Percentiles rank a stretch among this genome's conserved stretches.
Conservation (phyloP, 1,140 invertebrate genomes). For the Aricia agestis region DNA sequence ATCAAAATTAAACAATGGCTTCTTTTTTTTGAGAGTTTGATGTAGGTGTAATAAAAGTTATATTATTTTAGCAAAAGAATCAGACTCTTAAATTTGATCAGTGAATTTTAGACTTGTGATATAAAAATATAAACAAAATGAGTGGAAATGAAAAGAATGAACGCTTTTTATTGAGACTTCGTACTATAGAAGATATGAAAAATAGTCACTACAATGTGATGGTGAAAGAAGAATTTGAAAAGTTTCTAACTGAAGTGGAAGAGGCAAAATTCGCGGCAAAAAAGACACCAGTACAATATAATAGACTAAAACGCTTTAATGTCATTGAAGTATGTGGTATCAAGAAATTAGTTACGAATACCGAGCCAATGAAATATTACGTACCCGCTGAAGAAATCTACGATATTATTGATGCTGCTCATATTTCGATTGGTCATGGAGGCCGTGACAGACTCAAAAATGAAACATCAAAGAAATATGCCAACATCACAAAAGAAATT, state of each 20-base stretch:
- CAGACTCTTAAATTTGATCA: no score
- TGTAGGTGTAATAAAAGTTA: no score
- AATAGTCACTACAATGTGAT: no score
- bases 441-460: constrained; percentile 20
- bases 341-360: neutral
- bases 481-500: constrained; percentile 41
- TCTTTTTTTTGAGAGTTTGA: no score
- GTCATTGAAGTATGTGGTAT: constrained; percentile 11
- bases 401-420: constrained; percentile 34
- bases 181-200: no score
- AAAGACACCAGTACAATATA: constrained; percentile 11
- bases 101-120: no score
- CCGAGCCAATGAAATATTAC: constrained; percentile 15
- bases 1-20: no score
- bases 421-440: constrained; percentile 34
- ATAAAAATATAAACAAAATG: no score
- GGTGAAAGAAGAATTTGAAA: no score
- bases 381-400: constrained; percentile 25
- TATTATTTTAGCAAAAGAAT: no score
- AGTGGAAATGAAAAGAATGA: no score
- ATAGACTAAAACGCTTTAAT: constrained; percentile 1
- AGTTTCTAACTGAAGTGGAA: constrained; percentile 8
- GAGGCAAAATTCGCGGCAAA: constrained; percentile 12
- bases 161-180: no score
- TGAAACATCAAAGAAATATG: constrained; percentile 31